A percentile compares a stretch with the other conserved stretches of the same genome.
Conservation (phyloP, 2,888 invertebrate genomes). For the Panopea generosa region DNA sequence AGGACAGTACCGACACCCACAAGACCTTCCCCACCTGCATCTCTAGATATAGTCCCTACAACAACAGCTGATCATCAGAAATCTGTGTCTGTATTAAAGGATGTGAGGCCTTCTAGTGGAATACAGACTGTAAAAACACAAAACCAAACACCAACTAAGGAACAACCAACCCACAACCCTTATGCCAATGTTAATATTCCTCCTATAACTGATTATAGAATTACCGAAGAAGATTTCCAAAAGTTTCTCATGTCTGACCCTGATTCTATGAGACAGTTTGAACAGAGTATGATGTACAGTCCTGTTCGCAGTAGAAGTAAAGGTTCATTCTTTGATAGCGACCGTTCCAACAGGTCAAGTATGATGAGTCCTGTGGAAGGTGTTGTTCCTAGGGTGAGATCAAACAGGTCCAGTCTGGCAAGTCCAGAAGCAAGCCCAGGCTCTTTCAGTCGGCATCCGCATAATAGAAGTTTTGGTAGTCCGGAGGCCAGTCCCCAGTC, state of each 20-base stretch:
- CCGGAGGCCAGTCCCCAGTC: conserved; percentile 60
- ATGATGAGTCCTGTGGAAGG: conserved; percentile 54
- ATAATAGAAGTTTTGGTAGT: conserved; percentile 48
- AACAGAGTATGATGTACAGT: conserved; percentile 65
- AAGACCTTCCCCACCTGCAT: conserved; percentile 51
- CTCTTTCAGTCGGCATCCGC: conserved; percentile 25
- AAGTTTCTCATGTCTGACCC: conserved; percentile 58
- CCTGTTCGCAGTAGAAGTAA: conserved; percentile 49
- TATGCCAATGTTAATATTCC: conserved; percentile 24
- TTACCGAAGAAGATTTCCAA: conserved; percentile 65
- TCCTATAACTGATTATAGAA: conserved; percentile 34
- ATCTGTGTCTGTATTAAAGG: neutral
- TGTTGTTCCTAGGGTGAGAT: conserved; percentile 29
- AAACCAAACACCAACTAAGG: neutral
- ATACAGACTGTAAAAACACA: neutral
- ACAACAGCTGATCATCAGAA: conserved; percentile 17
- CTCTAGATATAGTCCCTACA: conserved; percentile 54
- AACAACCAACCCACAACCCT: neutral
- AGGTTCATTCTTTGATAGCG: conserved; percentile 28
- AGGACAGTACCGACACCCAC: conserved; percentile 34
- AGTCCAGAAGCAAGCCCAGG: conserved; percentile 61
- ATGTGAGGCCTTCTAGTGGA: too few relatives aligned
- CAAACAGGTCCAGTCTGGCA: conserved; percentile 50
- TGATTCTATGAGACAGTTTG: conserved; percentile 58
- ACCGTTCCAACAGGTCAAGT: conserved; percentile 51